Conservation (phyloP, 2,113 vertebrate species). For the Mormyrus iriodes region DNA sequence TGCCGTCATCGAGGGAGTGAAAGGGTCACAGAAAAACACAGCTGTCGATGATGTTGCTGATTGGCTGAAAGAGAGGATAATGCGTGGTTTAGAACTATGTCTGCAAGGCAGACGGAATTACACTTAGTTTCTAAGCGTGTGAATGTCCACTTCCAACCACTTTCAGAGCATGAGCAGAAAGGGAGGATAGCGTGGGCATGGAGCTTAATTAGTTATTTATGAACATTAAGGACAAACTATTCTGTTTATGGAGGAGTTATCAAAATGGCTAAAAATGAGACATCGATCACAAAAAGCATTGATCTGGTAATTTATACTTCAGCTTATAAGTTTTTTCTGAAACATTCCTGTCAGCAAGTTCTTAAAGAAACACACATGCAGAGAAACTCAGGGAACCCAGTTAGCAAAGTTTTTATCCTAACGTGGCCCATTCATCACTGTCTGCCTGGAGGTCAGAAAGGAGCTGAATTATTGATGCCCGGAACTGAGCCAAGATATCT, state of each 20-base stretch:
- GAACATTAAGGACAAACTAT: not conserved
- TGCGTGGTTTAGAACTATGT: not conserved
- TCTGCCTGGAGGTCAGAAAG: constrained; percentile 31
- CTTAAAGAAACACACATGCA: constrained; percentile 15
- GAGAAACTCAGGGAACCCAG: constrained; percentile 21
- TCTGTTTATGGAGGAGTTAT: constrained; percentile 15
- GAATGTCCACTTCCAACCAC: not conserved
- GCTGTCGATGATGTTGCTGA: not conserved
- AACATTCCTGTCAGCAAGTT: constrained; percentile 25
- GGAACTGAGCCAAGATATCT: constrained; percentile 42
- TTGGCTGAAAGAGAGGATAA: not conserved
- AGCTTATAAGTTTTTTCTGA: constrained; percentile 38
- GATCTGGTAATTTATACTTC: constrained; percentile 33
- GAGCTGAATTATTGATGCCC: constrained; percentile 41
- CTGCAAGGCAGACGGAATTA: not conserved
- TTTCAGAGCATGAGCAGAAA: not conserved
- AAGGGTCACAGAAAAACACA: not conserved
- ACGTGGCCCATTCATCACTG: constrained; percentile 34
- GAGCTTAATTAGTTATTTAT: not conserved
- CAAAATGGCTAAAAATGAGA: not conserved
- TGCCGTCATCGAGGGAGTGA: not conserved
- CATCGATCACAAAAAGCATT: constrained; percentile 17
- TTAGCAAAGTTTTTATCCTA: constrained; percentile 39
- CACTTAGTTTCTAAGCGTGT: not conserved
- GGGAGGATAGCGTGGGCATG: not conserved